Evolutionary conservation across 2,888 invertebrate species (phyloP).

Genomic region (Melikaiella ostensackeni): DNA sequence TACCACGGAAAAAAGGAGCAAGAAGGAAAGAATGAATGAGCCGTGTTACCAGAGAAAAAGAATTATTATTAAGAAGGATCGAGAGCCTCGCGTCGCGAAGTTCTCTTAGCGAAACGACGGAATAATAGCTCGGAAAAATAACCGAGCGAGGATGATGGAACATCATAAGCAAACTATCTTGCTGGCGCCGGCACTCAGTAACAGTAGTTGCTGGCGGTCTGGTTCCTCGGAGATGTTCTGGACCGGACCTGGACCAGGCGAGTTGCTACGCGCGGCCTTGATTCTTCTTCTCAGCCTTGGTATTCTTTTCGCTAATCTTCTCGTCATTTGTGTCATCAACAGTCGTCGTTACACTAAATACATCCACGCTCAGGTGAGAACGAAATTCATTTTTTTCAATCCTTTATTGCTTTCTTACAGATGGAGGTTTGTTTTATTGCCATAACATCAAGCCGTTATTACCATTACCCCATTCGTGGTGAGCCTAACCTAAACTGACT

Average conservation of each 20-base stretch:
- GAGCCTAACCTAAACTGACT: no score
- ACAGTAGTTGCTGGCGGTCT: slow-evolving; percentile 88
- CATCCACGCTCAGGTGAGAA: slow-evolving; percentile 89
- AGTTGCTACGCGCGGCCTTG: slow-evolving; percentile 87
- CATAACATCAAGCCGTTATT: no score
- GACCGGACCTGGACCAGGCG: slow-evolving; percentile 83
- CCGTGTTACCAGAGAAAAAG: slow-evolving; percentile 21
- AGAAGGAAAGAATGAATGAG: slow-evolving; percentile 37
- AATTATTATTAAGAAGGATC: slow-evolving; percentile 27
- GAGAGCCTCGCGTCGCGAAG: slow-evolving; percentile 42
- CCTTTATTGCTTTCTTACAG: no score
- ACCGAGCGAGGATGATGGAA: slow-evolving; percentile 80
- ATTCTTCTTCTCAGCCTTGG: slow-evolving; percentile 88
- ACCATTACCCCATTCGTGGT: no score
- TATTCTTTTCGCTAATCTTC: slow-evolving; percentile 88
- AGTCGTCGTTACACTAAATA: slow-evolving; percentile 90
- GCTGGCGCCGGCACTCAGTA: slow-evolving; percentile 88
- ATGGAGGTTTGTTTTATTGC: no score
- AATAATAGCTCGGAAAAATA: slow-evolving; percentile 43
- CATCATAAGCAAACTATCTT: slow-evolving; percentile 85
- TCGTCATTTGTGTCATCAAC: slow-evolving; percentile 90
- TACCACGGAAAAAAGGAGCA: not conserved
- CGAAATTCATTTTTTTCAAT: not conserved
- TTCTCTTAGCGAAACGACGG: slow-evolving; percentile 42
- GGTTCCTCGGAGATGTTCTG: slow-evolving; percentile 79